Percentiles rank a stretch among this genome's conserved stretches.
These are phyloP conservation scores for Macropus fuliginosus DNA, from an alignment of 2,797 vertebrate genomes.

Conservation along the genomic window DNA sequence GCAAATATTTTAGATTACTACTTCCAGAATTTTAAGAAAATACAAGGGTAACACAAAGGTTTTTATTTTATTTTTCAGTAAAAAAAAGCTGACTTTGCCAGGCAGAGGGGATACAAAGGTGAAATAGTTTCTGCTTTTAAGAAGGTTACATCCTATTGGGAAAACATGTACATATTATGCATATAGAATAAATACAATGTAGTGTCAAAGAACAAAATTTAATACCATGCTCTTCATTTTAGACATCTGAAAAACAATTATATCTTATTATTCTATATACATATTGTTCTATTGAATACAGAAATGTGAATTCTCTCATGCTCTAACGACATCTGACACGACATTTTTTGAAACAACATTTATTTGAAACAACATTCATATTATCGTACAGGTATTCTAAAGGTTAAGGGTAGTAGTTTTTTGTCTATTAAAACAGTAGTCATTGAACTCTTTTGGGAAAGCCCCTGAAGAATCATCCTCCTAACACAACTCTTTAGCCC, in stretches of 20 bases:
- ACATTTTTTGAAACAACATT: not conserved
- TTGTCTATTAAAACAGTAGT: not conserved
- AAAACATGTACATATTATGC: not conserved
- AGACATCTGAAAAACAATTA: not conserved
- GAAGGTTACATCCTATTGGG: not conserved
- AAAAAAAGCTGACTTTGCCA: not conserved
- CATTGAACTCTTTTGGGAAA: not conserved
- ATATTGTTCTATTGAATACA: not conserved
- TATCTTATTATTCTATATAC: not conserved
- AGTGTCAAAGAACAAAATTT: not conserved
- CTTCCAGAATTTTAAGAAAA: not conserved
- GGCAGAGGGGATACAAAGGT: not conserved
- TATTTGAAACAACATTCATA: not conserved
- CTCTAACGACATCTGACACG: not conserved
- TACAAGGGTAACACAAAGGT: not conserved
- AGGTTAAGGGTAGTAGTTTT: not conserved
- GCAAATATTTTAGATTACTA: not conserved
- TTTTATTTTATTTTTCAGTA: not conserved
- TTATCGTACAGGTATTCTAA: not conserved
- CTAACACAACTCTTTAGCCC: not conserved
- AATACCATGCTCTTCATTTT: not conserved
- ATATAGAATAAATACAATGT: not conserved
- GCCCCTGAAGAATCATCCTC: not conserved
- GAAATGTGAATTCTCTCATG: not conserved
- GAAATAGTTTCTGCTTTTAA: not conserved